Evolutionary conservation across 2,797 vertebrate species (phyloP), one percentile per base, ranked within the genome.

Genomic region (Urocyon cinereoargenteus): DNA sequence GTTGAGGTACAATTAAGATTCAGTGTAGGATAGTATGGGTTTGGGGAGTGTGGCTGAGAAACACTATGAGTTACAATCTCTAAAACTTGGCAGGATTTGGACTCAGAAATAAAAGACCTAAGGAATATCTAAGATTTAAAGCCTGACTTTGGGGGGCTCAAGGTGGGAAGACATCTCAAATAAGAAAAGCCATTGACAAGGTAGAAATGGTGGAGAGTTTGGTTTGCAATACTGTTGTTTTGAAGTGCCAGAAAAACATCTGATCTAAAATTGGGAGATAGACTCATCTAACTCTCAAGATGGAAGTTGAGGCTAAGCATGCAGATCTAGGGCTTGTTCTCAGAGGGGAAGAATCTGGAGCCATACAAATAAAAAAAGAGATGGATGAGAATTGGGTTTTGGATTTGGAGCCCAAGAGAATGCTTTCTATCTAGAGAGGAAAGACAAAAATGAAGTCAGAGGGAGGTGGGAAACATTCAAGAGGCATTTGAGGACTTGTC

Each of bases 281-380:
- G 0, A 0, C 6, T 59, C n/a, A 7, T 10, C n/a, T 34, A 31
- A 64, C 13, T 36, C 28, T n/a, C 18, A 57, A 10, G 12, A 26
- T 45, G 28, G 66, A 86, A 66, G 64, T n/a, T 21, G 24, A 77
- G 68, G 14, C 3, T 18, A 72, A 28, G 34, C 1, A 2, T 18
- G 3, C 2, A 19, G 15, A 45, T 34, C 49, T 55, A 53, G 16
- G 16, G 59, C 12, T 61, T 70, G 0, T 77, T 91, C 91, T 77
- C 91, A 55, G 53, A 61, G 15, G 2, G 7, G 8, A 34, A 12
- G 49, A 3, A 31, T 86, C 8, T 8, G 62, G 61, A 92, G 18
- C 24, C 19, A 12, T 16, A 28, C 0, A 9, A 72, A 53, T 28
- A 49, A 82, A 64, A 28, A 85, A 53, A 68, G 77, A 66, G 3